Evolutionary conservation across 2,113 vertebrate species (phyloP).

Genomic region (Hyperoodon ampullatus): DNA sequence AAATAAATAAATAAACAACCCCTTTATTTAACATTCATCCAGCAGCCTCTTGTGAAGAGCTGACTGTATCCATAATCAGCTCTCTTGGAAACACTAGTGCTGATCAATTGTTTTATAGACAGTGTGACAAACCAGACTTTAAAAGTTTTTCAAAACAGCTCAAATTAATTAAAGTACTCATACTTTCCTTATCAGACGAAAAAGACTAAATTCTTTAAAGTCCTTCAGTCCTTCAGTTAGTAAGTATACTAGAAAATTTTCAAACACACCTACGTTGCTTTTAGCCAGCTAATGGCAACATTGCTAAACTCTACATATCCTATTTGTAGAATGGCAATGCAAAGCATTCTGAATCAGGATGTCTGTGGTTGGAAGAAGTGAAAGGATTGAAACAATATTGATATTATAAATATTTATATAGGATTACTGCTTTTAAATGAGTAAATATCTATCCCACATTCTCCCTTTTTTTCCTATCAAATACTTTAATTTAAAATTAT

Average conservation of each 20-base stretch:
- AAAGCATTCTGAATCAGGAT: slow-evolving; percentile 56
- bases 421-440: slow-evolving; percentile 25
- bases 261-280: slow-evolving; percentile 22
- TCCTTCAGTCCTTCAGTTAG: slow-evolving; percentile 25
- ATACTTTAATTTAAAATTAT: neutral
- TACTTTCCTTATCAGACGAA: slow-evolving; percentile 36
- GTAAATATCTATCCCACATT: neutral
- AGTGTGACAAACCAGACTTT: slow-evolving; percentile 42
- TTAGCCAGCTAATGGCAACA: neutral
- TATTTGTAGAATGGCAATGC: slow-evolving; percentile 39
- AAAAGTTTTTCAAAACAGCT: slow-evolving; percentile 44
- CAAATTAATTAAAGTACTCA: slow-evolving; percentile 47
- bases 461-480: slow-evolving; percentile 3
- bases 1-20: neutral
- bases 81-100: neutral
- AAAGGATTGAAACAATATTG: slow-evolving; percentile 46
- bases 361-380: neutral
- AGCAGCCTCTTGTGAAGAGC: neutral
- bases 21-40: slow-evolving; percentile 3
- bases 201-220: slow-evolving; percentile 47
- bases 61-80: neutral
- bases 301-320: slow-evolving; percentile 1
- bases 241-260: neutral
- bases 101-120: slow-evolving; percentile 38
- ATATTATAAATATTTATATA: slow-evolving; percentile 44